These are phyloP conservation scores for Dromaius novaehollandiae DNA, from an alignment of 2,113 vertebrate genomes.

Conservation along the genomic window DNA sequence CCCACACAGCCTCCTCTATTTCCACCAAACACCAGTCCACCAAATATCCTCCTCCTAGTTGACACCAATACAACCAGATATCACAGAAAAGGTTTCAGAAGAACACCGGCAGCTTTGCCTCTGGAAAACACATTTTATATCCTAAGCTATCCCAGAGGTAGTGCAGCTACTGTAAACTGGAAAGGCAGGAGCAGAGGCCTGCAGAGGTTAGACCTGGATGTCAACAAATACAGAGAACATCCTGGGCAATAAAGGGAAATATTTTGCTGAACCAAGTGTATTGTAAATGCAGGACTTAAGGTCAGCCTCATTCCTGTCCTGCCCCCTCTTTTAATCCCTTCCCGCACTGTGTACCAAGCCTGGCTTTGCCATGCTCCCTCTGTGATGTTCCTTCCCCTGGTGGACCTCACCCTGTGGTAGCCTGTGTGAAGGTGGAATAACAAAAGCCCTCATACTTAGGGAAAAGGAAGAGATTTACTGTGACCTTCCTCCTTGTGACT, in stretches of 20 bases:
- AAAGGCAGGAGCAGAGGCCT: neutral
- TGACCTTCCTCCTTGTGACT: slow-evolving; percentile 32
- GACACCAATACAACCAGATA: neutral
- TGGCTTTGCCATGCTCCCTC: neutral
- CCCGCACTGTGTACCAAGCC: neutral
- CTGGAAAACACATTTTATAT: neutral
- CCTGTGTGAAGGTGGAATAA: neutral
- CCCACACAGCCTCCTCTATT: neutral
- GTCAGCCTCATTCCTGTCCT: neutral
- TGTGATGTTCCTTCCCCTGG: neutral
- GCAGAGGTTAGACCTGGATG: neutral
- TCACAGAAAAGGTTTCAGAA: neutral
- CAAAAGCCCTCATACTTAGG: slow-evolving; percentile 16
- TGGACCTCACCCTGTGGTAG: neutral
- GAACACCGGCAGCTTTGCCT: neutral
- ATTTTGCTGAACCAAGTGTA: neutral
- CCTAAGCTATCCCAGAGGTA: neutral
- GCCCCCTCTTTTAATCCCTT: neutral
- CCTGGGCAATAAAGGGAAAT: neutral
- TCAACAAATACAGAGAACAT: neutral
- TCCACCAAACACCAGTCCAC: neutral
- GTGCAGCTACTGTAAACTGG: neutral
- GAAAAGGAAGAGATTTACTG: neutral
- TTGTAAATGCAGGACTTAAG: neutral
- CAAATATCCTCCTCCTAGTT: neutral